Evolutionary conservation across 1,140 invertebrate species (phyloP), one percentile per base, ranked within the genome.

Genomic region (Zeugodacus cucurbitae): DNA sequence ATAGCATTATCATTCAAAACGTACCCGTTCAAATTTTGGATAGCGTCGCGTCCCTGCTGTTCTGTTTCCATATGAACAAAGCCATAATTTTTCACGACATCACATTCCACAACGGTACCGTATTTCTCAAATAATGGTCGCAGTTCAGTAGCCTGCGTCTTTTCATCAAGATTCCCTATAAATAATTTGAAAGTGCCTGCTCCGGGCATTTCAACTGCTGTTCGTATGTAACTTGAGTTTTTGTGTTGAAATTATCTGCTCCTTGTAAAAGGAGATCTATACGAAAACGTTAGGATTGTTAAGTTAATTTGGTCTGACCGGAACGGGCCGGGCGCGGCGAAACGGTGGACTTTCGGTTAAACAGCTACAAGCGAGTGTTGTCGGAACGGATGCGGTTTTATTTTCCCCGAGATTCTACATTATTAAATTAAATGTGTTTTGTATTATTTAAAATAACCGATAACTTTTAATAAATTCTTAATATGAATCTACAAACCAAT

Each of bases 21-120:
- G 91, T 97, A 95, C 90, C 97, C 97, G 95, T 99, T 98, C 91
- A 99, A 94, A 93, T 97, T 97, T 94, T 98, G 97, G 93, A 98
- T 98, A 70, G 98, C 98, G 93, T 97, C 96, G 95, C 97, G 96
- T 74, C 98, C 98, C 92, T 97, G 96, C 91, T 97, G 96, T 94
- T 98, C 97, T 94, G 97, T 97, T 94, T 98, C 97, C 98, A 98
- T 99, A 94, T 99, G 98, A 93, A 99, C 98, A 96, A 99, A 99
- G 91, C 98, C 98, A 96, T 98, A 99, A 95, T 98, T 98, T 95
- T 98, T 98, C 89, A 99, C 97, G 91, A 99, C 97, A 94, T 98
- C 98, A 94, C 98, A 99, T 95, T 99, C 98, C 89, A 98, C 96
- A 91, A 99, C 98, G 94, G 97, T 97, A 92, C 98, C 98, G 96